Conservation (phyloP, 2,888 invertebrate species). For the Hirtodrosophila duncani region DNA sequence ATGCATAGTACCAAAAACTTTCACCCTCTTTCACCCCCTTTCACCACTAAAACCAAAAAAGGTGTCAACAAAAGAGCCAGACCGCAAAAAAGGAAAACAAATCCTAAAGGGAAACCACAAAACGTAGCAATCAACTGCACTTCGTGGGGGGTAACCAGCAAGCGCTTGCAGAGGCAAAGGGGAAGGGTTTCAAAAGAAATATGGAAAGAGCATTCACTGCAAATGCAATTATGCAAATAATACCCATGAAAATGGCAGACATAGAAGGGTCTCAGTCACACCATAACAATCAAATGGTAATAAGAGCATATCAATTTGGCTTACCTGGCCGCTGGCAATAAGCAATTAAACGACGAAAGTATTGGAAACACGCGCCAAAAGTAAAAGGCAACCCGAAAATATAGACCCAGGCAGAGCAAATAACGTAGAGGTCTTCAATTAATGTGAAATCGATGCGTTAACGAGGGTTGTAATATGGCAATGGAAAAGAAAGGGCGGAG, state of each 20-base stretch:
- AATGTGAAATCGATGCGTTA: constrained; percentile 57
- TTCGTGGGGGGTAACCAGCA: constrained; percentile 26
- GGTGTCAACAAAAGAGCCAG: constrained; percentile 44
- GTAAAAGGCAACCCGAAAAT: constrained; percentile 4
- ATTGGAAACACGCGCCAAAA: constrained; percentile 52
- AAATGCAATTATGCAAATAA: constrained; percentile 65
- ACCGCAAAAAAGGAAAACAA: constrained; percentile 49
- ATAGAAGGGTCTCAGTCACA: constrained; percentile 20
- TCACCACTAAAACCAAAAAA: constrained; percentile 19
- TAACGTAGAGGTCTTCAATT: constrained; percentile 21
- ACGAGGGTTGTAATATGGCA: background rate
- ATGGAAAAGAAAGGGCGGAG: constrained; percentile 6
- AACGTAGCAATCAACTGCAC: constrained; percentile 52
- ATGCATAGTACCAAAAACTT: constrained; percentile 44
- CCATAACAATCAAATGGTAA: constrained; percentile 19
- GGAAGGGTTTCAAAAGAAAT: constrained; percentile 4
- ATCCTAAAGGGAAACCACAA: constrained; percentile 58
- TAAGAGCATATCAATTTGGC: constrained; percentile 26
- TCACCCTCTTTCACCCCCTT: constrained; percentile 17
- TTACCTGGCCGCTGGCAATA: constrained; percentile 15
- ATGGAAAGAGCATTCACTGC: constrained; percentile 21
- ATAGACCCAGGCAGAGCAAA: too few relatives aligned
- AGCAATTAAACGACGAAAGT: constrained; percentile 55
- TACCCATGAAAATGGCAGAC: constrained; percentile 20
- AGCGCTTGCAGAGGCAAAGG: background rate